phyloP scores from a whole-genome alignment of 1,140 invertebrate species.

The Drosophila nannoptera region DNA sequence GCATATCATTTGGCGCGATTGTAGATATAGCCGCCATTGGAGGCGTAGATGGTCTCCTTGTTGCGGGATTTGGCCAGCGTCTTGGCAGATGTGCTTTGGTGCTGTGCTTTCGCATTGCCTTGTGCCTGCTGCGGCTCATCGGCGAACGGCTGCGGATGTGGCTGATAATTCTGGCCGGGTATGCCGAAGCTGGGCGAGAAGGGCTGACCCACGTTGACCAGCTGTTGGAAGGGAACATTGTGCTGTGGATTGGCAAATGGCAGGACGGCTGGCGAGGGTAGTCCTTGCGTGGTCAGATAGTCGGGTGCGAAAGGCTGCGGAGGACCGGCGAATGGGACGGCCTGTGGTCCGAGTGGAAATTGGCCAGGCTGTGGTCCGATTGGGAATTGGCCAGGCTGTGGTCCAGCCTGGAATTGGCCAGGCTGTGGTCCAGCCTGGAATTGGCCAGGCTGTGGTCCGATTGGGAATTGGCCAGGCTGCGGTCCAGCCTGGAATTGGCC shows the following conservation, averaged over 20 bases:
- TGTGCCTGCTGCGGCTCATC: constrained; percentile 43
- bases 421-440: constrained; percentile 3
- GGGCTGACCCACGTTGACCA: constrained; percentile 22
- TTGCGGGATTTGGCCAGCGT: constrained; percentile 26
- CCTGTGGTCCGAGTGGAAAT: constrained; percentile 7
- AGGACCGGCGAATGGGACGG: constrained; percentile 11
- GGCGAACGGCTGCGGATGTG: constrained; percentile 26
- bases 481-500: constrained; percentile 18
- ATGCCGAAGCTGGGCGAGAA: constrained; percentile 43
- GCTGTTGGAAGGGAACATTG: constrained; percentile 47
- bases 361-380: background rate
- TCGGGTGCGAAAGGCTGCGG: constrained; percentile 26
- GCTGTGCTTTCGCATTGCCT: constrained; percentile 6
- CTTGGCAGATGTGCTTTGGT: constrained; percentile 23
- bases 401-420: background rate
- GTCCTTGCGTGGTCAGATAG: constrained; percentile 52
- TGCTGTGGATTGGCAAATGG: constrained; percentile 44
- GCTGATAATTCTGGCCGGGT: constrained; percentile 32
- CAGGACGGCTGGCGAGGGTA: constrained; percentile 38
- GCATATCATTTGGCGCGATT: constrained; percentile 45
- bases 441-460: background rate
- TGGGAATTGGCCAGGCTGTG: background rate
- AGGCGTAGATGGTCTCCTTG: constrained; percentile 61
- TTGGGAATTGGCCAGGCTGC: background rate
- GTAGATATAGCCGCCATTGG: constrained; percentile 74